Evolutionary conservation across 2,888 invertebrate genomes (phyloP).

Genomic region (Sisyra nigra): DNA sequence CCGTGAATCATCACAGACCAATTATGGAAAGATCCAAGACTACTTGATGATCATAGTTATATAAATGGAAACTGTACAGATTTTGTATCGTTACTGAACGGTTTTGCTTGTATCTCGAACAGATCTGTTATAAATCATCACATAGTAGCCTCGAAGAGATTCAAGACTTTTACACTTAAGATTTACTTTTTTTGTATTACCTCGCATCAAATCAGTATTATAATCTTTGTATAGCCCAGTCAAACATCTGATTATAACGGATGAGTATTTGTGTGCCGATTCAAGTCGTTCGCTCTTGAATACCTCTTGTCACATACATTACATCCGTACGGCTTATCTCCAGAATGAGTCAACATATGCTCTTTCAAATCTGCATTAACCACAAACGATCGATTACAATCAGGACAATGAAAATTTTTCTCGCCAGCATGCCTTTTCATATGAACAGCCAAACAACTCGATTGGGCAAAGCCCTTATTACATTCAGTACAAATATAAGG

Average conservation of each 20-base stretch:
- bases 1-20: too few species aligned
- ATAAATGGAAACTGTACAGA: too few species aligned
- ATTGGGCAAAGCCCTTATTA: constrained; percentile 25
- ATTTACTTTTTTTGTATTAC: too few species aligned
- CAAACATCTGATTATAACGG: not conserved
- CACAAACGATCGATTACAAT: constrained; percentile 21
- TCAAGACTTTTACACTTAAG: too few species aligned
- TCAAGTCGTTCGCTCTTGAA: constrained; percentile 18
- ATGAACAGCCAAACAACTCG: constrained; percentile 26
- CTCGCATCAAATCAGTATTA: too few species aligned
- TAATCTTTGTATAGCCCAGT: too few species aligned
- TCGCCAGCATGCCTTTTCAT: constrained; percentile 25
- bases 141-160: too few species aligned
- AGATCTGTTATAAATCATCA: too few species aligned
- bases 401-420: constrained; percentile 17
- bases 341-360: constrained; percentile 18
- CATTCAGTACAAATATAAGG: constrained; percentile 26
- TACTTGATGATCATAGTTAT: too few species aligned
- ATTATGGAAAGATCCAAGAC: too few species aligned
- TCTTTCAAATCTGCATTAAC: constrained; percentile 20
- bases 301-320: constrained; percentile 20
- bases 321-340: constrained; percentile 19
- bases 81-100: too few species aligned
- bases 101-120: too few species aligned
- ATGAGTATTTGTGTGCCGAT: constrained; percentile 19